Base-by-base conservation (phyloP, 2,888 invertebrate genomes). In the Alloscopus bannaensis region DNA sequence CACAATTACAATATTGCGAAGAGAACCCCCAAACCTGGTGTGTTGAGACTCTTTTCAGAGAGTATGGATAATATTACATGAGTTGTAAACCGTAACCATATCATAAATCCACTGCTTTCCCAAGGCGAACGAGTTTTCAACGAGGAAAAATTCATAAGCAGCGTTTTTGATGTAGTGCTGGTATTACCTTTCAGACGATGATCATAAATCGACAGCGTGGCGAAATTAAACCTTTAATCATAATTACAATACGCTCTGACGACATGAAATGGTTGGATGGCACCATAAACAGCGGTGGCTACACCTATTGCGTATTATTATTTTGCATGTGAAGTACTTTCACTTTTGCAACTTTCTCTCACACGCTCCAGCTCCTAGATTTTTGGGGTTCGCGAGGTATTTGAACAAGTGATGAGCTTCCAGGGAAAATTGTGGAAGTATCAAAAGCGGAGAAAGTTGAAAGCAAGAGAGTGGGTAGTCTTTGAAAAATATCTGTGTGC, bases 181-280 rank as follows among this genome's bases (percentile, higher is more conserved):
- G 60, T 66, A 57, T 66, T 73, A 73, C 47, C 66, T n/a, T n/a
- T 47, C 22, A 59, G 66, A 66, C 65, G 66, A 66, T 47, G 75
- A 75, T 75, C 75, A 66, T 75, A 75, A 75, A 75, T 75, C 75
- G 75, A 75, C 75, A 66, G 65, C 42, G 75, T 66, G 75, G 75
- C 59, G 65, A 75, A 75, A 75, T 75, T 75, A 75, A 75, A 75
- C 75, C 75, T 75, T 75, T 75, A 66, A 75, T 75, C 75, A 75
- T 75, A 75, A 75, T 75, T 75, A 75, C 75, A 75, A 75, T 66
- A 75, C 65, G 75, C 50, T 66, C 75, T 26, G 66, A 36, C 59
- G 75, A 75, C 75, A 66, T 66, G 45, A 60, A 75, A 75, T 66
- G 73, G 73, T 29, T 55, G 52, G 72, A 72, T 72, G 73, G 22